These are phyloP conservation scores for Bellardia pandia DNA, from an alignment of 2,888 invertebrate species.

Conservation along the genomic window DNA sequence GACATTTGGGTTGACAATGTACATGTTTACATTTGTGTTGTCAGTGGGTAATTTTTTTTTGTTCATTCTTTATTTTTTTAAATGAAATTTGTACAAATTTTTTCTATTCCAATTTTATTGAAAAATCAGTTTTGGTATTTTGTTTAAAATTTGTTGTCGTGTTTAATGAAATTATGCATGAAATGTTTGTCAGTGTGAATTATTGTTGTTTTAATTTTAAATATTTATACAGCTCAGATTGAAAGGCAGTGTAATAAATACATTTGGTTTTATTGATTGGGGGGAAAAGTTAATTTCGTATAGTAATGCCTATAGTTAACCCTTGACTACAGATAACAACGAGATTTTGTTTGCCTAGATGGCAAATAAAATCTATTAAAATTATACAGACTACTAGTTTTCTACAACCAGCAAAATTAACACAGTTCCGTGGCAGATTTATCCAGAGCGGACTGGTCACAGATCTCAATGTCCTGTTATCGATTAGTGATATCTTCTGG, in stretches of 20 bases:
- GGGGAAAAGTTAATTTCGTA: neutral
- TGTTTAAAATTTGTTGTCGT: slow-evolving; percentile 8
- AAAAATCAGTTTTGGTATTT: slow-evolving; percentile 13
- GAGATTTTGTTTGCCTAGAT: no score
- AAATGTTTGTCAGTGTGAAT: neutral
- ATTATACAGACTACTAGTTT: no score
- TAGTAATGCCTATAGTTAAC: no score
- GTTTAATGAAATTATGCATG: slow-evolving; percentile 26
- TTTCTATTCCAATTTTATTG: slow-evolving; percentile 2
- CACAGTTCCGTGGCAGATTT: no score
- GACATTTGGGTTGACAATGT: slow-evolving; percentile 75
- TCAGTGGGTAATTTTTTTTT: slow-evolving; percentile 32
- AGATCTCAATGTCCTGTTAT: no score
- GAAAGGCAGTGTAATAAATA: neutral
- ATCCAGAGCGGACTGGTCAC: no score
- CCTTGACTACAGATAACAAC: no score
- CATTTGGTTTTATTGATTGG: neutral
- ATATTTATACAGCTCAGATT: neutral
- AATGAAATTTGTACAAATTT: slow-evolving; percentile 24
- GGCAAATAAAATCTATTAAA: no score
- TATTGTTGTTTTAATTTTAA: slow-evolving; percentile 14
- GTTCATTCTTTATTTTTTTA: neutral
- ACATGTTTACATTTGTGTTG: slow-evolving; percentile 71
- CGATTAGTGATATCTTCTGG: no score
- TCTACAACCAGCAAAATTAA: no score